Evolutionary conservation across 2,797 vertebrate genomes (phyloP), one percentile per base, ranked within the genome.

Genomic region (Enteromius thamalakanensis): DNA sequence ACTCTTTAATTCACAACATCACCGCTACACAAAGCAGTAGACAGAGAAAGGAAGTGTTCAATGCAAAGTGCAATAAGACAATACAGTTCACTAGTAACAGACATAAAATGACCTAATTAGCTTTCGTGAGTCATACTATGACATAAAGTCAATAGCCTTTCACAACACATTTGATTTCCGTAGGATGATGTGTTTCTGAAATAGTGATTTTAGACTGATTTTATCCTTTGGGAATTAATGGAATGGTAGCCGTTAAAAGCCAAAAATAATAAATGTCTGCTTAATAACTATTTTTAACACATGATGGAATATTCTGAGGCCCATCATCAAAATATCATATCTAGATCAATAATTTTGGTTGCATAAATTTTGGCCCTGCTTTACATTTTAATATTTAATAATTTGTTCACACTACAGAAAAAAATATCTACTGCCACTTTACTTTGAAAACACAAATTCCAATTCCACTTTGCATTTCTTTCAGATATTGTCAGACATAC

Each of bases 1-100:
- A 70, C 53, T 53, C 32, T 78, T 78, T 74, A 64, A 80, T 85
- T 87, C 72, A 80, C 64, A 67, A 67, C 70, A 82, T 74, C 29
- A 29, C 86, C 37, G 79, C 51, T 6, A 83, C 45, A 80, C 71
- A 37, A 82, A 76, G 81, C 72, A 55, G 76, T 26, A 79, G 32
- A 62, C 74, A 70, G 68, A 12, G 69, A 58, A 51, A 45, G 76
- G 81, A 82, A 82, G 37, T 82, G 72, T 55, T 82, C 23, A 42
- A 76, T 68, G 72, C 70, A 26, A 74, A 64, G 9, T 1, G 81
- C 17, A 77, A 58, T 47, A 70, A 55, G 74, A 70, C 74, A 67
- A 83, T 47, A 65, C 34, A 21, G 49, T 47, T 76, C 49, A 42
- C 62, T 32, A n/a, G 21, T 17, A 68, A 68, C 49, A 76, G 45